These are phyloP conservation scores for Bovichtus diacanthus DNA, from an alignment of 2,797 vertebrate species.

Conservation along the genomic window DNA sequence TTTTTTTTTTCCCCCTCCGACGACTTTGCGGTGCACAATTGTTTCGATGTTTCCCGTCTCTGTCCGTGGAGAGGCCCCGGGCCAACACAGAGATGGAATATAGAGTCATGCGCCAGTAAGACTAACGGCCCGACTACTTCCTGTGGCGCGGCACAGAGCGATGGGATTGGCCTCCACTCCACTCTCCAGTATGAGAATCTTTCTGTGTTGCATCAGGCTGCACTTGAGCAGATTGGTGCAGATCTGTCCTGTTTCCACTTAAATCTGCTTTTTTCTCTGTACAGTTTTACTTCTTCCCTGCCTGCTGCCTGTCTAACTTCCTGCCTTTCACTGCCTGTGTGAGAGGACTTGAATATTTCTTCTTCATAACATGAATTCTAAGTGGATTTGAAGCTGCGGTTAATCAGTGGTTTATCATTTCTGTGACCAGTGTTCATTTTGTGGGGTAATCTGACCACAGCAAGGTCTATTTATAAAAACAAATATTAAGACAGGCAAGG, in stretches of 20 bases:
- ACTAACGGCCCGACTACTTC: constrained; percentile 63
- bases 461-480: constrained; percentile 59
- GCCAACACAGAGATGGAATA: constrained; percentile 56
- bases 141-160: constrained; percentile 57
- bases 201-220: constrained; percentile 50
- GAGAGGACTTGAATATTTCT: constrained; percentile 39
- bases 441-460: constrained; percentile 62
- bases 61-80: constrained; percentile 49
- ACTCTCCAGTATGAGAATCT: constrained; percentile 38
- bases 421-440: constrained; percentile 70
- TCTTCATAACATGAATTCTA: constrained; percentile 44
- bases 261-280: constrained; percentile 26
- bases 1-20: not conserved
- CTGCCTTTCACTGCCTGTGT: constrained; percentile 32
- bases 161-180: constrained; percentile 51
- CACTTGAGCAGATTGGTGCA: constrained; percentile 32
- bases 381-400: constrained; percentile 59
- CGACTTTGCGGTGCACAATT: constrained; percentile 53
- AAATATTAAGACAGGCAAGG: constrained; percentile 59
- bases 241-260: constrained; percentile 61
- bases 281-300: constrained; percentile 31
- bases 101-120: constrained; percentile 58
- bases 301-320: constrained; percentile 26
- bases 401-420: constrained; percentile 65
- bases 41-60: constrained; percentile 61